Evolutionary conservation across 2,797 vertebrate genomes (phyloP), one percentile per base, ranked within the genome.

Genomic region (Tokudaia muenninki): DNA sequence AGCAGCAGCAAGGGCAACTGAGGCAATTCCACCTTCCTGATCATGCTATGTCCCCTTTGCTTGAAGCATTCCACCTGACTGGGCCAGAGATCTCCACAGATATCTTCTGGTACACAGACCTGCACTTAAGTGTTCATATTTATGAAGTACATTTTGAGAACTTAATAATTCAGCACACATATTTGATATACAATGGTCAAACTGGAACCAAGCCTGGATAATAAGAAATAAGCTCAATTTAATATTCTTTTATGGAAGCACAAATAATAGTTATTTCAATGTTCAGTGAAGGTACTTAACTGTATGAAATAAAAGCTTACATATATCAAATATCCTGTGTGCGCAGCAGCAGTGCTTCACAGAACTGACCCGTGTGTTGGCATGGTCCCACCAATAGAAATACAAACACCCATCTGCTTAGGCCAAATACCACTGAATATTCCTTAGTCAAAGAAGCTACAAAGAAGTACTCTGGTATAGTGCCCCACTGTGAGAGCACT

Each of bases 181-280:
- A 70, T 17, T 80, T 11, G 37, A 6, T 57, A 41, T 59, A 4
- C 50, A 57, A 34, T 82, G 50, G 31, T 72, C n/a, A 91, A 70
- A 41, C 50, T 41, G 80, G 24, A 70, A 37, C 29, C 2, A 41
- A 57, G 63, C 22, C n/a, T 82, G 22, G 22, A 59, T n/a, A 55
- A 22, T 29, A 19, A 10, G n/a, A 59, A 26, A 59, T 72, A 78
- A n/a, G 37, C 70, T 47, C n/a, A 90, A 61, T 87, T 90, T 80
- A 86, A 70, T 70, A 70, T 70, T 70, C 17, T 31, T n/a, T 17
- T 6, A 19, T 87, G 74, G 74, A 82, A 19, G 72, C 78, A 86
- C 79, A 90, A 50, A 57, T 34, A 97, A 57, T 92, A 96, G 95
- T 88, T 97, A 97, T 97, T 96, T 90, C 24, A 95, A 24, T 55